Conservation (phyloP, 1,140 invertebrate species). For the Pogonomyrmex californicus region DNA sequence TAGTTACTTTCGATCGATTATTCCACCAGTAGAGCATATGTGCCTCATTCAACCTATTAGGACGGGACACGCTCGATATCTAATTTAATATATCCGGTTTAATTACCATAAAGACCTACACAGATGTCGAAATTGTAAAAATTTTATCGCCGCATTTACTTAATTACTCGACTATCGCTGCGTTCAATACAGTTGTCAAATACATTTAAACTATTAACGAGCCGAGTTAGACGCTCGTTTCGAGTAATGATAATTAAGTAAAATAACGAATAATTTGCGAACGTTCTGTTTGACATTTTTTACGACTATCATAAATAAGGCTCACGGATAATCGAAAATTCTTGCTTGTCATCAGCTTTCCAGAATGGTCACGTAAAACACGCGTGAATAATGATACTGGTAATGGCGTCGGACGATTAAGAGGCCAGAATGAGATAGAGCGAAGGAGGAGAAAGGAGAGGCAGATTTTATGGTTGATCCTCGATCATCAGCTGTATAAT, state of each 20-base stretch:
- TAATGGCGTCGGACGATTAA: slow-evolving; percentile 59
- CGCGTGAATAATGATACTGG: slow-evolving; percentile 63
- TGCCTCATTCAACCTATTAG: slow-evolving; percentile 35
- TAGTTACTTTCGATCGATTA: slow-evolving; percentile 57
- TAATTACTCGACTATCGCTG: neutral
- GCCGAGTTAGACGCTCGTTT: neutral
- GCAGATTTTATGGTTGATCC: slow-evolving; percentile 45
- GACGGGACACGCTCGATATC: slow-evolving; percentile 15
- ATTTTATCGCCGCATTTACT: neutral
- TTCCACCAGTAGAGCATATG: slow-evolving; percentile 1
- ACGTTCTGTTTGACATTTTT: slow-evolving; percentile 30
- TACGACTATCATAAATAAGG: slow-evolving; percentile 51
- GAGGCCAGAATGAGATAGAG: slow-evolving; percentile 35
- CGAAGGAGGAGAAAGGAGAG: slow-evolving; percentile 20
- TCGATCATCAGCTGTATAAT: slow-evolving; percentile 59
- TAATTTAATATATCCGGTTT: slow-evolving; percentile 43
- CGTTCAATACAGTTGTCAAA: slow-evolving; percentile 8
- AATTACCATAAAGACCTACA: slow-evolving; percentile 16
- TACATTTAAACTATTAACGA: slow-evolving; percentile 14
- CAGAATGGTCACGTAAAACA: slow-evolving; percentile 55
- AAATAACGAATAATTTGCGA: slow-evolving; percentile 20
- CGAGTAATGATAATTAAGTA: neutral
- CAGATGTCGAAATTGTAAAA: slow-evolving; percentile 26
- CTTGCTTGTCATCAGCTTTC: slow-evolving; percentile 56
- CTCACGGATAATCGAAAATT: slow-evolving; percentile 51